Base-by-base conservation (phyloP, 2,888 invertebrate genomes). In the Clanis bilineata region DNA sequence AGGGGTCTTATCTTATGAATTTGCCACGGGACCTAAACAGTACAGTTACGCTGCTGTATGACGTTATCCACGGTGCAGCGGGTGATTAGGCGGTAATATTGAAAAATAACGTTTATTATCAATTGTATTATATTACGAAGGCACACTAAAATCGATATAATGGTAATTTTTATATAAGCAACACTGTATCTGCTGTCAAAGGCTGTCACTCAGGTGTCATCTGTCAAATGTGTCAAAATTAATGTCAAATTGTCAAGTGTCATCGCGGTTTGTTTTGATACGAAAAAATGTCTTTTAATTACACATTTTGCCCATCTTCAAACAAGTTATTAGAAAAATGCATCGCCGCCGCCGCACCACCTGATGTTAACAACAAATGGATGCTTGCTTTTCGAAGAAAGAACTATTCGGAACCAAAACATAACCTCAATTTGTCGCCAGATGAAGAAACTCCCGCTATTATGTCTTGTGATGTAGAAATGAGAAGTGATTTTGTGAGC, bases 281-380 rank as follows among this genome's bases (percentile, higher is more conserved):
- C 36, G 36, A 2, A 36, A 57, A 4, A 59, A 84, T 84, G 82
- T 68, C 79, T 21, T 67, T 72, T 38, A 67, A 73, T n/a, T 86
- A 83, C 83, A 73, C 63, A 18, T 82, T 83, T 67, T 77, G 79
- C 2, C 70, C 78, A 21, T 68, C 73, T 25, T 77, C 79, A 9
- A 60, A 74, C 38, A 44, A 54, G 3, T 60, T 74, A 41, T 60
- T 82, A 39, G 64, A 77, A 43, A 68, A 65, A 9, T 82, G 78
- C 63, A 36, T 82, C 23, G 63, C 64, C 3, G 74, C 71, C 2
- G 76, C 77, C 0, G 57, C 65, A 0, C 68, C 69, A 0, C 69
- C 68, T n/a, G 71, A 73, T 0, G 57, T 63, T 0, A 63, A 68
- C 0, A 84, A 84, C 60, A 80, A 79, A 67, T 86, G 85, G 85